Conservation (phyloP, 37 sponge, comb jelly and placozoan species). For the Ianthella basta region DNA sequence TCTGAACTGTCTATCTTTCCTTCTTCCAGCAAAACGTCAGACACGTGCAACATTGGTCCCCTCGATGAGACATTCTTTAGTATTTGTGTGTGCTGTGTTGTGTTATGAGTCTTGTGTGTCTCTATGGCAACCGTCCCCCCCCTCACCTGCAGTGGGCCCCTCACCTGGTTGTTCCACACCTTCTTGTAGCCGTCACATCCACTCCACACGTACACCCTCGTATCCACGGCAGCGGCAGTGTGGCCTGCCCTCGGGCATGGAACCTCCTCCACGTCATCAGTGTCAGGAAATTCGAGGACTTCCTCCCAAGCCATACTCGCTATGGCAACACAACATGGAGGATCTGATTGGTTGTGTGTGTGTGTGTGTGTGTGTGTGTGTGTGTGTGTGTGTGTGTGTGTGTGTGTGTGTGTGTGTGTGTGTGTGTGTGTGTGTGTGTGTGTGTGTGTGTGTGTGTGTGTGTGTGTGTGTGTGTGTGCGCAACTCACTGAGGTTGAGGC, state of each 20-base stretch:
- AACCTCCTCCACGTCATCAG: slow-evolving; percentile 61
- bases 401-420: slow-evolving; percentile 10
- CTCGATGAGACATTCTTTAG: too few species aligned
- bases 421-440: slow-evolving; percentile 5
- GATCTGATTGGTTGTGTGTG: not conserved
- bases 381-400: slow-evolving; percentile 13
- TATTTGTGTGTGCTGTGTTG: too few species aligned
- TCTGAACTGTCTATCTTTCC: too few species aligned
- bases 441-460: not conserved
- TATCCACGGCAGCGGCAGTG: slow-evolving; percentile 89
- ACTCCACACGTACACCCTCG: slow-evolving; percentile 95
- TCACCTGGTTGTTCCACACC: slow-evolving; percentile 94
- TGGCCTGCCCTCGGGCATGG: slow-evolving; percentile 94
- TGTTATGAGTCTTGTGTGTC: not conserved
- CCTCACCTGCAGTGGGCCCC: slow-evolving; percentile 33
- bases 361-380: slow-evolving; percentile 8
- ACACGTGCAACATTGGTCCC: too few species aligned
- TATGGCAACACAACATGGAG: slow-evolving; percentile 18
- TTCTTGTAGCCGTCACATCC: slow-evolving; percentile 95
- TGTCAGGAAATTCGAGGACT: slow-evolving; percentile 52
- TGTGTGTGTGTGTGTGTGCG: not conserved
- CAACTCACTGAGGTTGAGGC: slow-evolving; percentile 83
- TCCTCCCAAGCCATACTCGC: slow-evolving; percentile 89
- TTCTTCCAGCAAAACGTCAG: too few species aligned
- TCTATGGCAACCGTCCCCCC: slow-evolving; percentile 8